These are phyloP conservation scores for Delia radicum DNA, from an alignment of 1,140 invertebrate species.

Conservation along the genomic window DNA sequence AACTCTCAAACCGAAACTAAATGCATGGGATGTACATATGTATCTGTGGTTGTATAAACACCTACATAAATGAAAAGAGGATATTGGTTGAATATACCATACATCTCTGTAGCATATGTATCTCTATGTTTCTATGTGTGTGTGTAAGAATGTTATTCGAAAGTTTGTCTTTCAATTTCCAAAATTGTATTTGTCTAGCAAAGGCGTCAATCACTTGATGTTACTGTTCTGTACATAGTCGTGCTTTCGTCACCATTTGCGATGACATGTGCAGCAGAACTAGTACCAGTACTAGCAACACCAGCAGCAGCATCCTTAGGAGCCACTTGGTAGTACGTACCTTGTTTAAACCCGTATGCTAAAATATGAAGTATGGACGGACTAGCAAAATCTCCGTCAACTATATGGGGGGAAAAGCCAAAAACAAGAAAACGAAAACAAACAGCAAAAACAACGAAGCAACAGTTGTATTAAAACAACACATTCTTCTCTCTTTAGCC, in stretches of 20 bases:
- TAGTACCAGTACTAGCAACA: too few species aligned
- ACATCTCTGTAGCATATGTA: background rate
- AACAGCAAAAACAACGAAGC: background rate
- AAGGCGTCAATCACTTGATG: slow-evolving; percentile 12
- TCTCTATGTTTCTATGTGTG: background rate
- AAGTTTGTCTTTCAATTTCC: slow-evolving; percentile 56
- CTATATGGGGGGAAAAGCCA: background rate
- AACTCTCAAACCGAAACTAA: background rate
- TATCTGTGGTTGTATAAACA: background rate
- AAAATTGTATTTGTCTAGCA: slow-evolving; percentile 55
- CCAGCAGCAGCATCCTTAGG: background rate
- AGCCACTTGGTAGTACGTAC: background rate
- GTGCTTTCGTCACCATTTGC: background rate
- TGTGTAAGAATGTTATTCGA: slow-evolving; percentile 33
- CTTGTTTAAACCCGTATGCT: background rate
- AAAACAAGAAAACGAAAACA: background rate
- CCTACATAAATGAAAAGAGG: background rate
- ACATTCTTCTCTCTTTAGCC: background rate
- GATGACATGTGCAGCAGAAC: too few species aligned
- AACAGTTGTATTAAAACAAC: background rate
- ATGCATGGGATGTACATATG: background rate
- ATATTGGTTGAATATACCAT: too few species aligned
- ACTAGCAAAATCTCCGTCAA: background rate
- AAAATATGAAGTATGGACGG: background rate
- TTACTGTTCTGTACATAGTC: background rate